Base-by-base conservation (phyloP, 2,113 vertebrate species). In the Neolamprologus falcicula region DNA sequence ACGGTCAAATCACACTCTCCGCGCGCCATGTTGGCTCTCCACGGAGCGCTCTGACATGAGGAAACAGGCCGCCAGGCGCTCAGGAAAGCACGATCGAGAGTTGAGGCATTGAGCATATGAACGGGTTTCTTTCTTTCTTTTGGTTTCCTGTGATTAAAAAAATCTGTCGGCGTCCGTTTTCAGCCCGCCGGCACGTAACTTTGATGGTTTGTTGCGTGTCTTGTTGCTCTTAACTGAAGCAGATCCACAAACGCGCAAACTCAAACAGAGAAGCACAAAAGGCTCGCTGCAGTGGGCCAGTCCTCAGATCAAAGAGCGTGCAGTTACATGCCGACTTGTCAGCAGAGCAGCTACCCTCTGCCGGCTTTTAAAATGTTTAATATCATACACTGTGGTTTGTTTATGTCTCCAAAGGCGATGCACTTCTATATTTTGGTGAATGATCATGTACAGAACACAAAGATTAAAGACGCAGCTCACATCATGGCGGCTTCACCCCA, bases 21-120 rank as follows among this genome's bases (percentile, higher is more conserved):
- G 87, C 85, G 93, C 95, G 95, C 95, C 95, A 95, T 95, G 80
- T 95, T 95, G 95, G 68, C 91, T 94, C 82, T 80, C 9, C 61
- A 33, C 82, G 12, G 21, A 85, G 37, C 83, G 16, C 40, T 71
- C 82, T 92, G 88, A 87, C 89, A 89, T 83, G 91, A 93, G 94
- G 93, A 93, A 93, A 85, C 66, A 93, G 94, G 94, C 94, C 93
- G 90, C 89, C 16, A 88, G 73, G 90, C 89, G 91, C 90, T 37
- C 61, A 80, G 80, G 82, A 88, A 78, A 92, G 85, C 7, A 5
- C 71, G 19, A 83, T 9, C 50, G 52, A 45, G 54, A 21, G 42
- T 13, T 33, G 73, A 68, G 47, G 55, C 78, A 13, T 17, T 57
- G 68, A 61, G 16, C 17, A 17, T 12, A 50, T 78, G 26, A 31